Conservation (phyloP, 2,888 invertebrate genomes). For the Zootermopsis nevadensis region DNA sequence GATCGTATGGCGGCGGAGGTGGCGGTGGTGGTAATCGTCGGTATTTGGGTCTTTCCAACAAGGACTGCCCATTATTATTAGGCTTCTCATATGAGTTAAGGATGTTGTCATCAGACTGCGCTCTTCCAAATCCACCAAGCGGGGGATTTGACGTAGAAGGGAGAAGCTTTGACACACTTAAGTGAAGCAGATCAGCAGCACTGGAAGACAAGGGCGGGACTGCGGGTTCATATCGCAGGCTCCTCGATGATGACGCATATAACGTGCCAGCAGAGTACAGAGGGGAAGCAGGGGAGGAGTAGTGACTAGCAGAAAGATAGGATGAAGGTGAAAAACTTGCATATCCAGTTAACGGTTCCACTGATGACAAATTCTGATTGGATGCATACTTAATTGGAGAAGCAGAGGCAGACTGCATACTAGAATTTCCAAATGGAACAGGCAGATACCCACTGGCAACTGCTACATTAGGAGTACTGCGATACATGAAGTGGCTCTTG, state of each 20-base stretch:
- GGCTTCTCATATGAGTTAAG: slow-evolving; percentile 72
- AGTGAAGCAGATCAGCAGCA: slow-evolving; percentile 35
- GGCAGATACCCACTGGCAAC: slow-evolving; percentile 56
- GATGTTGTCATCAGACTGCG: slow-evolving; percentile 86
- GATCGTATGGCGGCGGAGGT: slow-evolving; percentile 68
- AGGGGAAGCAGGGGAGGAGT: slow-evolving; percentile 63
- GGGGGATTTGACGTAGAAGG: slow-evolving; percentile 40
- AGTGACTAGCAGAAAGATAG: slow-evolving; percentile 58
- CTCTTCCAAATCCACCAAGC: slow-evolving; percentile 70
- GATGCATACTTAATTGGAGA: slow-evolving; percentile 63
- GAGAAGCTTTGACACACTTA: slow-evolving; percentile 32
- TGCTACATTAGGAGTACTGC: slow-evolving; percentile 82
- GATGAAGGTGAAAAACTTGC: slow-evolving; percentile 37
- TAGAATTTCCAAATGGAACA: slow-evolving; percentile 52
- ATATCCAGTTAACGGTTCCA: slow-evolving; percentile 42
- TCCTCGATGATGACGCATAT: slow-evolving; percentile 63
- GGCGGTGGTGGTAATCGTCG: slow-evolving; percentile 61
- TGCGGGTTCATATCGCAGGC: slow-evolving; percentile 60
- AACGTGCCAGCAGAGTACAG: slow-evolving; percentile 64
- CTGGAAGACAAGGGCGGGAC: slow-evolving; percentile 51
- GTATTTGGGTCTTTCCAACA: slow-evolving; percentile 54
- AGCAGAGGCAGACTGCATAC: slow-evolving; percentile 53
- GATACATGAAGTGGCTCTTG: slow-evolving; percentile 80
- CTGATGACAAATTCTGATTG: slow-evolving; percentile 74
- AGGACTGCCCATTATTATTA: slow-evolving; percentile 21